These are phyloP conservation scores for Propithecus perrieri DNA, from an alignment of 2,797 vertebrate genomes.

Conservation along the genomic window DNA sequence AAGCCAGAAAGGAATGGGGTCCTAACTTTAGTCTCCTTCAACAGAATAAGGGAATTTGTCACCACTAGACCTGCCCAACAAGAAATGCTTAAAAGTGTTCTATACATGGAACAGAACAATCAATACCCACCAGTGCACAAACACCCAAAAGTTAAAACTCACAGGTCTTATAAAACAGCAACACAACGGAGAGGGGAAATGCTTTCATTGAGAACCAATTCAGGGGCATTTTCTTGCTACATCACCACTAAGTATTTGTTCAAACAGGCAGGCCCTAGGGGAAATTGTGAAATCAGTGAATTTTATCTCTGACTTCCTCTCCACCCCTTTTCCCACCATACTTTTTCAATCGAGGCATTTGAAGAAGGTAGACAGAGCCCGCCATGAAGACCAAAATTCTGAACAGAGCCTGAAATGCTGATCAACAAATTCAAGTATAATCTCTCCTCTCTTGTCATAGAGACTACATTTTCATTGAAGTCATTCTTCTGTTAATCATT, in stretches of 20 bases:
- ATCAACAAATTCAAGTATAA: slow-evolving; percentile 33
- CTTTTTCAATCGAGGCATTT: background rate
- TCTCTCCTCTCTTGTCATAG: slow-evolving; percentile 42
- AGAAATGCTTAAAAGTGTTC: too few relatives aligned
- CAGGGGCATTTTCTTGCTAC: slow-evolving; percentile 50
- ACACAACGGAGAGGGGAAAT: too few relatives aligned
- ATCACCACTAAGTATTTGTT: slow-evolving; percentile 57
- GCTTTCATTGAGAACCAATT: slow-evolving; percentile 2
- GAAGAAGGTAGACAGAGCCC: background rate
- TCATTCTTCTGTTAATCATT: slow-evolving; percentile 63
- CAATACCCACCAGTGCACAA: too few relatives aligned
- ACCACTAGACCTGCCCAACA: too few relatives aligned
- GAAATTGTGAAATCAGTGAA: slow-evolving; percentile 61
- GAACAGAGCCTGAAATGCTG: slow-evolving; percentile 33
- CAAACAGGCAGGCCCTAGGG: slow-evolving; percentile 3
- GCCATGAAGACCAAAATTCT: slow-evolving; percentile 1
- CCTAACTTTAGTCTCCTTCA: too few relatives aligned
- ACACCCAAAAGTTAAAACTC: too few relatives aligned
- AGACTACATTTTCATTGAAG: slow-evolving; percentile 42
- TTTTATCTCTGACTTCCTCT: slow-evolving; percentile 5
- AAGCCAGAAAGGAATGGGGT: too few relatives aligned
- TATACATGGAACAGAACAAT: too few relatives aligned
- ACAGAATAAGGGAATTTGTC: too few relatives aligned
- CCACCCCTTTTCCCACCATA: background rate
- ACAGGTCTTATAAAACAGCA: too few relatives aligned